Percentiles rank a stretch among this genome's conserved stretches.
Evolutionary conservation across 2,888 invertebrate genomes (phyloP).

Genomic region (Tromatobia lineatoria): DNA sequence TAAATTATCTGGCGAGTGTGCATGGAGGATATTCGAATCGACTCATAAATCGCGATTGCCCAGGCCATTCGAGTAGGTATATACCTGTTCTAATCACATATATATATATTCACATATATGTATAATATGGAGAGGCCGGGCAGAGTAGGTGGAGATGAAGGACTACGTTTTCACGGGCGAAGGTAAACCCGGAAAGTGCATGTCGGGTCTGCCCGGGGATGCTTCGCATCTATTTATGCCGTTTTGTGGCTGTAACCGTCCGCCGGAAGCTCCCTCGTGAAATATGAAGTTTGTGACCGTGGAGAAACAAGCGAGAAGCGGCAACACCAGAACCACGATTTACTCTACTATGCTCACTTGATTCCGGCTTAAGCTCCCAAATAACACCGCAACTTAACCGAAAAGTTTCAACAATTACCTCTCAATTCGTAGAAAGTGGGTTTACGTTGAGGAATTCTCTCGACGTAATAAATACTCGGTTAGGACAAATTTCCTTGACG

Average conservation of each 20-base stretch:
- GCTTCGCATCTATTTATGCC: conserved; percentile 72
- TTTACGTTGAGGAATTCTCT: not conserved
- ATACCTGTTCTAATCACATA: not conserved
- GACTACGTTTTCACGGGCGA: conserved; percentile 40
- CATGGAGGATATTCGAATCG: conserved; percentile 72
- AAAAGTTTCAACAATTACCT: conserved; percentile 38
- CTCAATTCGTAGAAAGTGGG: conserved; percentile 4
- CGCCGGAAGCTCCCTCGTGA: conserved; percentile 49
- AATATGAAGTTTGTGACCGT: conserved; percentile 51
- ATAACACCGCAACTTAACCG: conserved; percentile 31
- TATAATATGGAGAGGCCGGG: conserved; percentile 4
- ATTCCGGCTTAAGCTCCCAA: conserved; percentile 41
- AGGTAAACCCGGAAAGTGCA: conserved; percentile 38
- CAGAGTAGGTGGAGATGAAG: conserved; percentile 4
- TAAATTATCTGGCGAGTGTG: conserved; percentile 72
- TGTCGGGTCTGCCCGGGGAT: conserved; percentile 40
- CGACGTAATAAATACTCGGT: no score
- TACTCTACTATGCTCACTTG: conserved; percentile 34
- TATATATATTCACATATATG: conserved; percentile 8
- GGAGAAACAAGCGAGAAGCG: conserved; percentile 32
- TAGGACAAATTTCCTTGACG: no score
- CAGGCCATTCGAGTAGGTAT: conserved; percentile 68
- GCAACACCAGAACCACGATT: conserved; percentile 5
- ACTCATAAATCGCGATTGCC: conserved; percentile 77
- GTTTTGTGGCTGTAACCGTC: conserved; percentile 70